Conservation (phyloP, 2,888 invertebrate genomes). For the Syrista parreyssii region DNA sequence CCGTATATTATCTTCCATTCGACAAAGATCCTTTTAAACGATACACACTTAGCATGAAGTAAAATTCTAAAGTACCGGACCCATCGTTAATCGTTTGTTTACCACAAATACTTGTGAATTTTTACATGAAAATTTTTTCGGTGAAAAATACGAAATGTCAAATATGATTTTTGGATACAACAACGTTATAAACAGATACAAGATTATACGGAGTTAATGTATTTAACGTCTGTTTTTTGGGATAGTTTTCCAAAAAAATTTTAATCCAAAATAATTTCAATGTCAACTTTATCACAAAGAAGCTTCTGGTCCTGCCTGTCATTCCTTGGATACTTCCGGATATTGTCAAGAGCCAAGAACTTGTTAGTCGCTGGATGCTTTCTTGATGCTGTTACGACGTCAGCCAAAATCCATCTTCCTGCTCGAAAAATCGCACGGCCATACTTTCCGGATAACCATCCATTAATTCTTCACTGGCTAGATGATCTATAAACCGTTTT, state of each 20-base stretch:
- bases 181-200: no score
- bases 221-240: no score
- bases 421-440: slow-evolving; percentile 47
- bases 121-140: no score
- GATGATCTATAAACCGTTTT: slow-evolving; percentile 24
- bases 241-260: background rate
- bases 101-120: no score
- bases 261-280: background rate
- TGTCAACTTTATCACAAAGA: background rate
- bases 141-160: no score
- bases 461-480: slow-evolving; percentile 18
- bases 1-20: no score
- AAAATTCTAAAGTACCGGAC: no score
- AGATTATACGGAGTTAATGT: no score
- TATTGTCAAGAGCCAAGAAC: background rate
- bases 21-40: no score
- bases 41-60: no score
- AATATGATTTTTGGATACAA: no score
- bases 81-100: no score
- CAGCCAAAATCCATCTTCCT: background rate
- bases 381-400: background rate
- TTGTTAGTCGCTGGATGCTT: background rate
- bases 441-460: slow-evolving; percentile 30
- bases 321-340: background rate
- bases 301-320: background rate